Evolutionary conservation across 2,113 vertebrate genomes (phyloP).

Genomic region (Urocitellus parryii): DNA sequence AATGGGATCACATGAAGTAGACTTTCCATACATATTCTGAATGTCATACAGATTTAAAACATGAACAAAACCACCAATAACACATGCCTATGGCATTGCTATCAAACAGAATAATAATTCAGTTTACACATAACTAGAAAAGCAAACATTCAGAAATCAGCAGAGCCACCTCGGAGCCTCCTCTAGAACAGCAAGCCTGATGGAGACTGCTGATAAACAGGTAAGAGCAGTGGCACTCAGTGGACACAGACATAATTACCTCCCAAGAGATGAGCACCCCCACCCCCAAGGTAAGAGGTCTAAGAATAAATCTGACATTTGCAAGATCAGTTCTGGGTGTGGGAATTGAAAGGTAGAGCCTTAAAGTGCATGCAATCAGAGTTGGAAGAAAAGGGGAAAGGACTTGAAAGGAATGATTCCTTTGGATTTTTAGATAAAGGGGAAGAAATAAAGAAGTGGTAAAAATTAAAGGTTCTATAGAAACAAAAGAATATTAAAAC

Average conservation of each 20-base stretch:
- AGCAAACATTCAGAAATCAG: constrained; percentile 3
- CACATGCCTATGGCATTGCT: not conserved
- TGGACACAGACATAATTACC: not conserved
- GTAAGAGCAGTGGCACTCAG: not conserved
- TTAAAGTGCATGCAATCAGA: not conserved
- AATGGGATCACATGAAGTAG: not conserved
- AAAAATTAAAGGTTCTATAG: not conserved
- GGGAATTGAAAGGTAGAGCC: not conserved
- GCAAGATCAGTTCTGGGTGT: not conserved
- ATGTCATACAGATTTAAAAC: not conserved
- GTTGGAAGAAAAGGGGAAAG: not conserved
- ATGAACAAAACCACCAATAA: not conserved
- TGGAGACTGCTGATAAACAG: not conserved
- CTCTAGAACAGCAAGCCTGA: not conserved
- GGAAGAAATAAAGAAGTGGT: not conserved
- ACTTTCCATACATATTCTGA: not conserved
- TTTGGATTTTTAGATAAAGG: not conserved
- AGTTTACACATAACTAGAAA: not conserved
- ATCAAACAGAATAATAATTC: not conserved
- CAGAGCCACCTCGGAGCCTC: not conserved
- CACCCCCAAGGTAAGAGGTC: not conserved
- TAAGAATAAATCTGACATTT: not conserved
- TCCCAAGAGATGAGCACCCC: not conserved
- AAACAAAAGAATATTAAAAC: not conserved
- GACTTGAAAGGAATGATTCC: not conserved